Evolutionary conservation across 2,113 vertebrate species (phyloP), one percentile per base, ranked within the genome.

Genomic region (Perognathus longimembris): DNA sequence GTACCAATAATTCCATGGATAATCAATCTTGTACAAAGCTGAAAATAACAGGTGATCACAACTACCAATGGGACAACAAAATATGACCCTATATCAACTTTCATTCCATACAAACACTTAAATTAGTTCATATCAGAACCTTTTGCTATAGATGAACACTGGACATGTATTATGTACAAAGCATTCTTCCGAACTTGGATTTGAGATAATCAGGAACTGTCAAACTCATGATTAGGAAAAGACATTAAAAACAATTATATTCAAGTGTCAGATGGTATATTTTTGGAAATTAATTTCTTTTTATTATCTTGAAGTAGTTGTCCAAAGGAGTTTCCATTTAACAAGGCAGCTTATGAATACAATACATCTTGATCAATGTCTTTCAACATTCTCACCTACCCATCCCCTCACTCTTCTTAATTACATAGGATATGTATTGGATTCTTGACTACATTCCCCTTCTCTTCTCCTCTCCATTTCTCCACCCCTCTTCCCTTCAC

Each of bases 51-150:
- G 34, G 17, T 79, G 50, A 83, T 85, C 69, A 45, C 1, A 71
- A 78, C 85, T 61, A 71, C 5, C 20, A n/a, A n/a, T 61, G n/a
- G 38, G 78, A 88, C 15, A 67, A 5, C 42, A 85, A 67, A 88
- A 78, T 88, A 82, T 59, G n/a, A 86, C 26, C 18, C 81, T 32
- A 69, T 12, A 50, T 32, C 40, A 69, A 83, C 22, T 50, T 34
- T 34, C 42, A 59, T 63, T 90, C 85, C 69, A 81, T 66, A 15
- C 32, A 88, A 77, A 89, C 11, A 85, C 64, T 88, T 90, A 88
- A 85, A 63, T 69, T 71, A 71, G 63, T 5, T n/a, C 85, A 81
- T 59, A 75, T 59, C 89, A 84, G 10, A 22, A 80, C 3, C 80
- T 80, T 32, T 73, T 74, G 42, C 32, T 21, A 3, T 40, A 73